Evolutionary conservation across 2,888 invertebrate species (phyloP), one percentile per base, ranked within the genome.

Genomic region (Blastobasis adustella): DNA sequence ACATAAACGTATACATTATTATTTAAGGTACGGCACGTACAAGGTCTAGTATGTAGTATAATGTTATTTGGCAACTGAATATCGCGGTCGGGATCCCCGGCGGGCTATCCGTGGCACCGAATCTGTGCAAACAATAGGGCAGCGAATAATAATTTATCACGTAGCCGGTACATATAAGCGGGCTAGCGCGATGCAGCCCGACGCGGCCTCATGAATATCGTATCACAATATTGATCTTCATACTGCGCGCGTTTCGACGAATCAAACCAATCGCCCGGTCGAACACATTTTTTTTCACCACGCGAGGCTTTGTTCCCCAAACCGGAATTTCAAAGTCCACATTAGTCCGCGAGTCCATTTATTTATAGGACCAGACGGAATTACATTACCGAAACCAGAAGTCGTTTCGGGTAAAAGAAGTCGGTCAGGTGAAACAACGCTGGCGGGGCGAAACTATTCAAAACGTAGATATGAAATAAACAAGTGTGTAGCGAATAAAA

Each of bases 141-240:
- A 39, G 49, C 49, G 49, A 45, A 51, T 51, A 49, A 49, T 40
- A 46, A 48, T 48, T 43, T 42, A 41, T 8, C 42, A 41, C 38
- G 44, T 47, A 47, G 37, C 5, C 42, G 9, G 42, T 42, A 23
- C 50, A 47, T 66, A 64, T 65, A 64, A 64, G 61, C 60, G 42
- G 42, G 6, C 10, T 7, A 9, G 42, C 9, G n/a, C 7, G 5
- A 10, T 5, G 50, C 44, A 59, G 55, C 67, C 60, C 64, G 57
- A 58, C 58, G 62, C 46, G 55, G 62, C 57, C 63, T 73, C 72
- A 78, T 80, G 76, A 79, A 80, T 82, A 79, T 71, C 62, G 62
- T 69, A 67, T 69, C 55, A 56, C 60, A 68, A 65, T 76, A 82
- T 79, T 67, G 77, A 80, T 77, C 69, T 63, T 53, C 56, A 59